These are phyloP conservation scores for Plagodis dolabraria DNA, from an alignment of 2,888 invertebrate genomes.

Conservation along the genomic window DNA sequence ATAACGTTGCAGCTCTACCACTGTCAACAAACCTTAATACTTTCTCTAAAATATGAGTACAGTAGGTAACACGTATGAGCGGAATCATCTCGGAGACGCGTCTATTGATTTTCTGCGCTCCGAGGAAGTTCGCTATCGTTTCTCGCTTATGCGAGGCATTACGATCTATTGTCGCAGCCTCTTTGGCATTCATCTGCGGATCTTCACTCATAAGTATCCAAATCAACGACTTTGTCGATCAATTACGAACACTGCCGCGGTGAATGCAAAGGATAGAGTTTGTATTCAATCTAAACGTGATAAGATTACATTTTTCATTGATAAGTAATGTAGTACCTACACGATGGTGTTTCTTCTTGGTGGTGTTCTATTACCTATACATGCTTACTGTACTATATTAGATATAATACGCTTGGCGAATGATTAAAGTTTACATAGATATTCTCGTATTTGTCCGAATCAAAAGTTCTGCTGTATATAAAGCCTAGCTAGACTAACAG, in stretches of 20 bases:
- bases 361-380: no score
- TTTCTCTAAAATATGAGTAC: conserved; percentile 27
- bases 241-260: conserved; percentile 8
- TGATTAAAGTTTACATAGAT: no score
- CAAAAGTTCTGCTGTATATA: no score
- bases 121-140: conserved; percentile 44
- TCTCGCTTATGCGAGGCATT: conserved; percentile 24
- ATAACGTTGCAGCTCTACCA: conserved; percentile 71
- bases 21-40: conserved; percentile 79
- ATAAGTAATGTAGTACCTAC: no score
- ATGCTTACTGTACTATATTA: no score
- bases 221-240: conserved; percentile 31
- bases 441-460: no score
- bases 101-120: conserved; percentile 75
- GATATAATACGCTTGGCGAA: no score
- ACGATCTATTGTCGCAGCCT: conserved; percentile 62
- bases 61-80: conserved; percentile 21
- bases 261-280: neutral
- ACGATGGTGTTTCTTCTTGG: no score
- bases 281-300: no score
- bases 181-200: conserved; percentile 62
- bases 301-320: no score
- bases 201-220: conserved; percentile 28
- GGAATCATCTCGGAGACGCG: conserved; percentile 53
- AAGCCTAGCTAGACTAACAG: no score